phyloP scores from a whole-genome alignment of 1,140 invertebrate genomes.

The Bombus superbus region DNA sequence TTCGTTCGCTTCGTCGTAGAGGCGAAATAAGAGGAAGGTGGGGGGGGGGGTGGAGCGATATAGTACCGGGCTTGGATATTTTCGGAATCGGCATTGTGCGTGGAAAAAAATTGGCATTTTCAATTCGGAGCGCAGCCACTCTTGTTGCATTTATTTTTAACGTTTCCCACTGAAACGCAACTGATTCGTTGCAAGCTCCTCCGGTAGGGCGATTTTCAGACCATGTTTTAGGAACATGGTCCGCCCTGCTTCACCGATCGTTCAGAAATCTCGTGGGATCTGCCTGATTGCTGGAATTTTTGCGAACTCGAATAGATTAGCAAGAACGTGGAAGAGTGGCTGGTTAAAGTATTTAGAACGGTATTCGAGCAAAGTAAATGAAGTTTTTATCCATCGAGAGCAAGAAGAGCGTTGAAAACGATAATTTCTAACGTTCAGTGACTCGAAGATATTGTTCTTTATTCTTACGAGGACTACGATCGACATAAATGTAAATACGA shows the following conservation, averaged over 20 bases:
- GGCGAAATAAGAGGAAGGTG: not conserved
- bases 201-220: not conserved
- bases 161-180: not conserved
- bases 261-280: not conserved
- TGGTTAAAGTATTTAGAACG: not conserved
- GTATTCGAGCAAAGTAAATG: not conserved
- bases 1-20: not conserved
- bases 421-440: not conserved
- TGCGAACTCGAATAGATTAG: not conserved
- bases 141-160: not conserved
- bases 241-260: not conserved
- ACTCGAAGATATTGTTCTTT: not conserved
- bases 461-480: not conserved
- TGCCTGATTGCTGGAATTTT: not conserved
- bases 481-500: not conserved
- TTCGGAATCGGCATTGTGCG: conserved; percentile 34
- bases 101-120: conserved; percentile 26
- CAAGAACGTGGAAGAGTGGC: not conserved
- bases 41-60: not conserved
- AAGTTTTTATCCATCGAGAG: not conserved
- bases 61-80: not conserved
- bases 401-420: too few species aligned
- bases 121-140: not conserved
- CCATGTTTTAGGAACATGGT: not conserved
- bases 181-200: not conserved